Evolutionary conservation across 2,888 invertebrate species (phyloP), one percentile per base, ranked within the genome.

Genomic region (Mylabris sibirica): DNA sequence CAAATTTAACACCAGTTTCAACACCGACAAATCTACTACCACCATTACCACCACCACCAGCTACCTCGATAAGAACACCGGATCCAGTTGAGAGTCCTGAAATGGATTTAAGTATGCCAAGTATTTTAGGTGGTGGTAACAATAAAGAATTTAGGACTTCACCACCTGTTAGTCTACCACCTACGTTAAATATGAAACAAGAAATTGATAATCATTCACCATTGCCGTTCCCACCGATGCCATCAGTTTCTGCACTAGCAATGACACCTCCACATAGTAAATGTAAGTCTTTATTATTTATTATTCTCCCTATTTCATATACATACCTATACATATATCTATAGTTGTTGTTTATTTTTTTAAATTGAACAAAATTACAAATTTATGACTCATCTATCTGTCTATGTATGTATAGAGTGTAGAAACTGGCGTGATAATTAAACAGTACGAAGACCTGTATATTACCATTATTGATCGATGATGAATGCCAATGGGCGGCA

Each of bases 181-280:
- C 88, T 76, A 74, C 80, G 61, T 69, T 83, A 71, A 82, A 73
- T 72, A 73, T 84, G 79, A 84, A 83, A 69, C 84, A 83, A 71
- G 84, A 84, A 73, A 76, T 84, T 73, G 83, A 84, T 65, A 84
- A 78, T 71, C 84, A 84, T 74, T 83, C 83, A 67, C 89, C 89
- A 83, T 86, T 92, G 83, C 89, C 90, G 84, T 93, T 92, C 86
- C 91, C 92, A 73, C 91, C 91, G 67, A 90, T 92, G 86, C 89
- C 91, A 61, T 90, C 92, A 53, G 89, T 92, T 76, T 90, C 92
- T 70, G 92, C 93, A 67, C 86, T 95, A 75, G 90, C 93, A 49
- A 87, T 95, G 82, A 93, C 94, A 76, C 93, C 94, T 78, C 93
- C 94, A 68, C 94, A 95, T 87, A 92, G 91, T 89, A 87, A 92